phyloP scores from a whole-genome alignment of 2,888 invertebrate species.

The Shargacucullia verbasci region DNA sequence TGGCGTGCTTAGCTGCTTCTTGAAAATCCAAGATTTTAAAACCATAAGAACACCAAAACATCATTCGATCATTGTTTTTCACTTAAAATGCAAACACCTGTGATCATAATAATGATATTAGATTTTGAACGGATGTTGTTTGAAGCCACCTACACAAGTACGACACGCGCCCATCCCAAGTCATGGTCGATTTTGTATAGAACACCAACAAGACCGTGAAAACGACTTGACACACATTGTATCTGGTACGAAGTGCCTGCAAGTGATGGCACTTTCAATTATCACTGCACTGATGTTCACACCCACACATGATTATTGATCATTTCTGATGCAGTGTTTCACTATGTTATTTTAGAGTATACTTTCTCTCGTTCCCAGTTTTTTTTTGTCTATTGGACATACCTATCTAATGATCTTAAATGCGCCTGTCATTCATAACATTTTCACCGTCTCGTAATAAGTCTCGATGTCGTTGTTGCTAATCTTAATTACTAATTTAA shows the following conservation, averaged over 20 bases:
- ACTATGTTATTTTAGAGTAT: slow-evolving; percentile 71
- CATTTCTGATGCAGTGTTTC: slow-evolving; percentile 79
- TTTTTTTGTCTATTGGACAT: slow-evolving; percentile 60
- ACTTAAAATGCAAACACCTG: slow-evolving; percentile 8
- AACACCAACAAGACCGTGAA: slow-evolving; percentile 81
- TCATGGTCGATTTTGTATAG: slow-evolving; percentile 76
- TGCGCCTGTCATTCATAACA: slow-evolving; percentile 79
- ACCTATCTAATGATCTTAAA: slow-evolving; percentile 71
- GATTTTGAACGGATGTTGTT: slow-evolving; percentile 57
- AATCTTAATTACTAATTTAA: slow-evolving; percentile 81
- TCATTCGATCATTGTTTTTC: slow-evolving; percentile 1
- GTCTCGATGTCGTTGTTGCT: slow-evolving; percentile 73
- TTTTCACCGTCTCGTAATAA: slow-evolving; percentile 78
- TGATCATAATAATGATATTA: slow-evolving; percentile 16
- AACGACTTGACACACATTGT: slow-evolving; percentile 84
- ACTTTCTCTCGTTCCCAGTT: slow-evolving; percentile 83
- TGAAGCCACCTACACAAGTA: slow-evolving; percentile 59
- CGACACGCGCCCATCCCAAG: slow-evolving; percentile 69
- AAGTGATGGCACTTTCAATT: slow-evolving; percentile 86
- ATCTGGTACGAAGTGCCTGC: slow-evolving; percentile 77
- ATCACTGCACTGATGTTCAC: slow-evolving; percentile 77
- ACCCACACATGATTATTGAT: slow-evolving; percentile 76
- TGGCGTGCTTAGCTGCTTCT: slow-evolving; percentile 44
- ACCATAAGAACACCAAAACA: not conserved
- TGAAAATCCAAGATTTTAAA: slow-evolving; percentile 22